Evolutionary conservation across 2,888 invertebrate genomes (phyloP), one percentile per base, ranked within the genome.

Genomic region (Drosophila infuscata): DNA sequence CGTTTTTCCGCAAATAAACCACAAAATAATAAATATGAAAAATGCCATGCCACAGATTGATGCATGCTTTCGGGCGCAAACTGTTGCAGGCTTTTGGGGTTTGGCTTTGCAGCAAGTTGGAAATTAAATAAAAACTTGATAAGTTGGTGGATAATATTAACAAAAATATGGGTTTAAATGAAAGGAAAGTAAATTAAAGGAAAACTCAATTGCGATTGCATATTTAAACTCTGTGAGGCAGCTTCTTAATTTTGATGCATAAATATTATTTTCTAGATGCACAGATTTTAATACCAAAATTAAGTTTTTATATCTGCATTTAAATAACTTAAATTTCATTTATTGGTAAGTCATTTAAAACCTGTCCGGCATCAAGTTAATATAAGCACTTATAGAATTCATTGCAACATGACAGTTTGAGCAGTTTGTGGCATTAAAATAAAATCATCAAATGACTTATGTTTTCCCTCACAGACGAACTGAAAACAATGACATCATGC

Each of bases 401-500:
- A 38, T 20, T 5, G 15, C 20, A 51, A 67, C 51, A 61, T 68
- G 89, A 88, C 89, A 83, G 54, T 65, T 81, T 76, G 81, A 83
- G 83, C 71, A 79, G 66, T 73, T 61, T 53, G 36, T 43, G 77
- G 51, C 70, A 63, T 70, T 62, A 61, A 68, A 79, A 77, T 60
- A 65, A 73, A 48, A 59, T 69, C 72, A 74, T 61, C 41, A 70
- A 82, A 43, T 52, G 75, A 46, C 67, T 52, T 53, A 35, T 53
- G 43, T 67, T 51, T 52, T 51, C 54, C 48, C 53, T 46, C 54
- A 48, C 48, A 58, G 56, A 48, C 58, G 59, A 59, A 33, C 66
- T 64, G 58, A 76, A 74, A 84, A 74, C 75, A 70, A 80, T 82
- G 85, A 79, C 76, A 82, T 82, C 82, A 83, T 75, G 60, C 63